phyloP scores from a whole-genome alignment of 2,113 vertebrate genomes.

The Apodemus sylvaticus region DNA sequence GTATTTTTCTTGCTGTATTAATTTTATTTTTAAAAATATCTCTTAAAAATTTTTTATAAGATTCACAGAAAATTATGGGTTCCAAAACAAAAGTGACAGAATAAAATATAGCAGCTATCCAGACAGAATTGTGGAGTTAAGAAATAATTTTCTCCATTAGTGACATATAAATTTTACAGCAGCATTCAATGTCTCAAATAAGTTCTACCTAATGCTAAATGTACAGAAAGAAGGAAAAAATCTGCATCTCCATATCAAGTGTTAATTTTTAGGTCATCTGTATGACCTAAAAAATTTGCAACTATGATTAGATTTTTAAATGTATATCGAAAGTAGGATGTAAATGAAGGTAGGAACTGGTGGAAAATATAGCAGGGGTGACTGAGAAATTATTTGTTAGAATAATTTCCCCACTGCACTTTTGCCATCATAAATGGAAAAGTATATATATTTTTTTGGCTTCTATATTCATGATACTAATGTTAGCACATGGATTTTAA shows the following conservation, averaged over 20 bases:
- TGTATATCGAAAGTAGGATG: not conserved
- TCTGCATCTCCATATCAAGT: not conserved
- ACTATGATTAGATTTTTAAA: not conserved
- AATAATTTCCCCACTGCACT: accelerated
- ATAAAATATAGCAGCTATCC: not conserved
- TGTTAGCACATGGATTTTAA: too few species aligned
- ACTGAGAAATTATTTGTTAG: too few species aligned
- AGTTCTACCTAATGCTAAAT: not conserved
- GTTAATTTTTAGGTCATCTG: not conserved
- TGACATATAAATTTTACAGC: not conserved
- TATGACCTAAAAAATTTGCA: not conserved
- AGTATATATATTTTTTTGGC: not conserved
- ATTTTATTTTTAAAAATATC: not conserved
- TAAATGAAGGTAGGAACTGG: accelerated
- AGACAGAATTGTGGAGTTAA: not conserved
- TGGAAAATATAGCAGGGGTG: not conserved
- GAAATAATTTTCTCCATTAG: not conserved
- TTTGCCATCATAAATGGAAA: not conserved
- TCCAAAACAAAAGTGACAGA: not conserved
- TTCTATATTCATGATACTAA: too few species aligned
- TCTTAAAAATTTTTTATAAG: not conserved
- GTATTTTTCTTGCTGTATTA: not conserved
- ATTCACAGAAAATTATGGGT: not conserved
- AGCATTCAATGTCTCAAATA: not conserved
- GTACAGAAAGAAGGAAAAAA: not conserved